Evolutionary conservation across 1,140 invertebrate species (phyloP).

Genomic region (Periplaneta americana): DNA sequence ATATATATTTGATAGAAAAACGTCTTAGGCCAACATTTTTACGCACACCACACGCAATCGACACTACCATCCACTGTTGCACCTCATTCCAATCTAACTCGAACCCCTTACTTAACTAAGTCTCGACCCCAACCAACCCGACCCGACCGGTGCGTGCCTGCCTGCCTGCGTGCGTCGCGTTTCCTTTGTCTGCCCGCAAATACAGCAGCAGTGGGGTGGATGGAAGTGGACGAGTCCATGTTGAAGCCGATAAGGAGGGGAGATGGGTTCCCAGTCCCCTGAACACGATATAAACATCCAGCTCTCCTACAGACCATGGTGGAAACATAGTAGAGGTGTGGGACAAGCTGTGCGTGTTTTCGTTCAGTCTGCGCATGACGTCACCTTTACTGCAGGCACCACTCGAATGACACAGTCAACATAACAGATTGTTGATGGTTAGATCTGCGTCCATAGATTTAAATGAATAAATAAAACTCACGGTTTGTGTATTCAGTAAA

Average conservation of each 20-base stretch:
- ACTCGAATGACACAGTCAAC: too few species aligned
- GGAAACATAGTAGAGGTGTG: too few species aligned
- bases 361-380: too few species aligned
- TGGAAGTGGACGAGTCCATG: slow-evolving; percentile 6
- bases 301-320: too few species aligned
- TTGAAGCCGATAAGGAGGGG: background rate
- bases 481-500: too few species aligned
- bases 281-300: background rate
- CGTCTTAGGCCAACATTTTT: background rate
- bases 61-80: background rate
- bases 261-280: background rate
- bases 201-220: background rate
- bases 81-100: background rate
- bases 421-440: too few species aligned
- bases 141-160: slow-evolving; percentile 3
- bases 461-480: too few species aligned
- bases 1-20: too few species aligned
- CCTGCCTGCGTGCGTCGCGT: background rate
- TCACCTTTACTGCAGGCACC: too few species aligned
- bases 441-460: too few species aligned
- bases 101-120: background rate
- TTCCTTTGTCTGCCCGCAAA: slow-evolving; percentile 8
- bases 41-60: background rate
- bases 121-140: slow-evolving; percentile 1
- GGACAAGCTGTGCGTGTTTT: too few species aligned